phyloP scores from a whole-genome alignment of 2,113 vertebrate species.

The Phainopepla nitens region DNA sequence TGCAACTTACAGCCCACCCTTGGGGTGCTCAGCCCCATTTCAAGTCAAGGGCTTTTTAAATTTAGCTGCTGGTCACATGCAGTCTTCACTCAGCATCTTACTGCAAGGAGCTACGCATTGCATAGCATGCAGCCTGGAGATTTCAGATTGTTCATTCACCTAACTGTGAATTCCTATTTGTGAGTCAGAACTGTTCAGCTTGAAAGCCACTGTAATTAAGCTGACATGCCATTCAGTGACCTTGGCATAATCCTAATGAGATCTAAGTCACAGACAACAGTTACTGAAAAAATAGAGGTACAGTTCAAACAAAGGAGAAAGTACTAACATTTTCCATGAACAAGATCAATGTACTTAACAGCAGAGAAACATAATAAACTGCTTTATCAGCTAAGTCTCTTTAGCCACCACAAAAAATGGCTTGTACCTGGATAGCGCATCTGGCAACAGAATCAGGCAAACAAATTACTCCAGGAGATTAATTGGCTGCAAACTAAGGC shows the following conservation, averaged over 20 bases:
- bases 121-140: neutral
- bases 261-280: constrained; percentile 65
- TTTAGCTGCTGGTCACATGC: neutral
- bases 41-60: neutral
- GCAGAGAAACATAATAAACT: constrained; percentile 54
- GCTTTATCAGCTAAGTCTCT: constrained; percentile 34
- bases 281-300: constrained; percentile 44
- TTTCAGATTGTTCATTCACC: constrained; percentile 55
- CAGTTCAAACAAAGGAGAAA: constrained; percentile 31
- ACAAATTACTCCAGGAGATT: constrained; percentile 48
- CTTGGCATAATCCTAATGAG: constrained; percentile 66
- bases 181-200: constrained; percentile 43
- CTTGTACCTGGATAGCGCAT: neutral
- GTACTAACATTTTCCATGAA: constrained; percentile 43
- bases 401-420: constrained; percentile 34
- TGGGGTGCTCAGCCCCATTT: neutral
- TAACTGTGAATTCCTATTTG: constrained; percentile 39
- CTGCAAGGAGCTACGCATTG: neutral
- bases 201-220: constrained; percentile 38
- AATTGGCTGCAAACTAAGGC: constrained; percentile 30
- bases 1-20: rapidly evolving
- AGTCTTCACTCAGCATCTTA: neutral
- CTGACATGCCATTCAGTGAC: constrained; percentile 52
- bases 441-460: constrained; percentile 45
- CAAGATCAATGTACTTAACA: constrained; percentile 37